These are phyloP conservation scores for Urocyon cinereoargenteus DNA, from an alignment of 2,797 vertebrate species.

Conservation along the genomic window DNA sequence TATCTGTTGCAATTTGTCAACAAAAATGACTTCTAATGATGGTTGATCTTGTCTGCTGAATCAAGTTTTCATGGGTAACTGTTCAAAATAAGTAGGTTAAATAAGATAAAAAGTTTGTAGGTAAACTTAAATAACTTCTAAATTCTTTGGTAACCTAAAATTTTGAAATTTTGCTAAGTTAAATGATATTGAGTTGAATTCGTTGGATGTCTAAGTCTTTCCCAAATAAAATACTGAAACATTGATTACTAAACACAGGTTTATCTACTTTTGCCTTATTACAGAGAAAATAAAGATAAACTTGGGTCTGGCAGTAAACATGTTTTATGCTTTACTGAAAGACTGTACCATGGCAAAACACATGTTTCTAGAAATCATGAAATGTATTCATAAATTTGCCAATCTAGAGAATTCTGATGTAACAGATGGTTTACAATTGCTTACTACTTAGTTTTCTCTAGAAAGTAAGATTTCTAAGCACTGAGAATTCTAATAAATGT, in stretches of 20 bases:
- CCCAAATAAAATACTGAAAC: background rate
- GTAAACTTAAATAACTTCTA: background rate
- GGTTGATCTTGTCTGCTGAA: background rate
- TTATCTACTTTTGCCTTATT: background rate
- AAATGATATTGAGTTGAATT: background rate
- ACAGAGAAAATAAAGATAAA: background rate
- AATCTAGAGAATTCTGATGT: background rate
- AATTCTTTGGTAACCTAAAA: background rate
- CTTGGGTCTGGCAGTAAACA: background rate
- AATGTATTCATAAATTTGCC: background rate
- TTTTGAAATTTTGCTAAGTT: background rate
- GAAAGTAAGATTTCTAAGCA: background rate
- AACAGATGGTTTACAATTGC: background rate
- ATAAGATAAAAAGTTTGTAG: background rate
- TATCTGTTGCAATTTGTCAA: background rate
- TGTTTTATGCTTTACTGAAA: background rate
- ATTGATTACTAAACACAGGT: background rate
- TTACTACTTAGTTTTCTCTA: background rate
- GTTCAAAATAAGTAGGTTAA: background rate
- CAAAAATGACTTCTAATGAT: background rate
- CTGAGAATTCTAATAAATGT: background rate
- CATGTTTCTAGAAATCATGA: background rate
- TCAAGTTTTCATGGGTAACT: background rate
- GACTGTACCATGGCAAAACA: background rate
- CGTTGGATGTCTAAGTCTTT: background rate